Percentiles rank a stretch among this genome's conserved stretches.
Evolutionary conservation across 2,888 invertebrate species (phyloP).

Genomic region (Pandemis cinnamomeana): DNA sequence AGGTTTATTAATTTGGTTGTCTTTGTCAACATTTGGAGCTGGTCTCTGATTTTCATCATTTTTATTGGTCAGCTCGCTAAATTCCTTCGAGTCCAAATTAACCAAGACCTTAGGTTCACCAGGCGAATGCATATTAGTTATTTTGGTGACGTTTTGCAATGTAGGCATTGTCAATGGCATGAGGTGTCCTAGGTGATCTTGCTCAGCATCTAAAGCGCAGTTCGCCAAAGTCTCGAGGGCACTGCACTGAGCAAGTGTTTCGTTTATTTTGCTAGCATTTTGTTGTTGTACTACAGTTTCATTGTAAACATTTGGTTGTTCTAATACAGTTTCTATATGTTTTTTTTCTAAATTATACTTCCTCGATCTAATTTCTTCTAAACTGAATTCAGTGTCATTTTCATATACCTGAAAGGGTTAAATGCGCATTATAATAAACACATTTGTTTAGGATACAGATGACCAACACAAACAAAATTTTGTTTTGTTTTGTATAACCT

Average conservation of each 20-base stretch:
- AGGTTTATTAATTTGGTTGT: slow-evolving; percentile 63
- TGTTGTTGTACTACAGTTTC: slow-evolving; percentile 56
- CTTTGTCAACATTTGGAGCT: slow-evolving; percentile 59
- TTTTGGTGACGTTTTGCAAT: slow-evolving; percentile 77
- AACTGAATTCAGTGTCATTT: slow-evolving; percentile 87
- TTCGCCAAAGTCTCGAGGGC: slow-evolving; percentile 80
- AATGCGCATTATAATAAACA: neutral
- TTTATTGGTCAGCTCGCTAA: slow-evolving; percentile 72
- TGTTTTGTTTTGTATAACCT: slow-evolving; percentile 23
- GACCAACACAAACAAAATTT: neutral
- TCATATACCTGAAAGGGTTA: slow-evolving; percentile 70
- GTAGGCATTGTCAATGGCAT: slow-evolving; percentile 78
- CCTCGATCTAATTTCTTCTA: slow-evolving; percentile 90
- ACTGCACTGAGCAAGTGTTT: slow-evolving; percentile 78
- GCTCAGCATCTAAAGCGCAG: slow-evolving; percentile 77
- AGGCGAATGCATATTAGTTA: slow-evolving; percentile 79
- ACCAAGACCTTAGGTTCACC: slow-evolving; percentile 79
- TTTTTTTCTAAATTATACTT: slow-evolving; percentile 78
- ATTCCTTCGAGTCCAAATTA: slow-evolving; percentile 79
- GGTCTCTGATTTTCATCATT: slow-evolving; percentile 65
- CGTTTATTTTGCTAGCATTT: slow-evolving; percentile 68
- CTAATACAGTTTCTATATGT: slow-evolving; percentile 54
- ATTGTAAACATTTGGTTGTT: slow-evolving; percentile 59
- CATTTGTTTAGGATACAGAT: slow-evolving; percentile 7
- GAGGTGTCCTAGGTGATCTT: slow-evolving; percentile 76